Conservation (phyloP, 2,113 vertebrate genomes). For the Microcebus lehilahytsara region DNA sequence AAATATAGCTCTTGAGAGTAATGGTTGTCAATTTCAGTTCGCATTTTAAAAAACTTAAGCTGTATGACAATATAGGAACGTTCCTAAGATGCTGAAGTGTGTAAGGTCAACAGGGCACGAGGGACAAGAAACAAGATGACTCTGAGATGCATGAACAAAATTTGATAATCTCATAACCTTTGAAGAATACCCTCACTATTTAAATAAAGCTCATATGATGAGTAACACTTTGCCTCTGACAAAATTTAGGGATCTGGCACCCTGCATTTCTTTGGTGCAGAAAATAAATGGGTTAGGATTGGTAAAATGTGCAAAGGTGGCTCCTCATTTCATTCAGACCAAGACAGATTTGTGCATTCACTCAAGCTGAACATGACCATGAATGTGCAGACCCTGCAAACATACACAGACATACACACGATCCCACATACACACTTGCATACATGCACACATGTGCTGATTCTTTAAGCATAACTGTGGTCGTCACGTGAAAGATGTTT, state of each 20-base stretch:
- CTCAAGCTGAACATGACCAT: background rate
- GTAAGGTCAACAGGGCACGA: accelerated
- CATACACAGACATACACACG: accelerated
- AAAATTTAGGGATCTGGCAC: background rate
- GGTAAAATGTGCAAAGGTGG: background rate
- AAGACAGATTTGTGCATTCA: background rate
- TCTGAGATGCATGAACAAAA: background rate
- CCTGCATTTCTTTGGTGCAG: background rate
- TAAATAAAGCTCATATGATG: background rate
- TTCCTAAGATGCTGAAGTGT: background rate
- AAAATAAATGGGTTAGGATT: background rate
- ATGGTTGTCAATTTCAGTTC: background rate
- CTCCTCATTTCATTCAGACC: background rate
- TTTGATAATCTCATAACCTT: background rate
- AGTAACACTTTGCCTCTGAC: background rate
- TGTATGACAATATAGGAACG: background rate
- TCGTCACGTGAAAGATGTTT: background rate
- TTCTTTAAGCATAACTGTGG: background rate
- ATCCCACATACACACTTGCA: background rate
- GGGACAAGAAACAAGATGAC: background rate
- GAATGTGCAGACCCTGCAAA: too few relatives aligned
- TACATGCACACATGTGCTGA: accelerated
- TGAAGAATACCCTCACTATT: background rate
- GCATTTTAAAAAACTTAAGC: background rate
- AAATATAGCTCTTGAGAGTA: background rate